Evolutionary conservation across 2,888 invertebrate genomes (phyloP).

Genomic region (Dicranocentrus wangi): DNA sequence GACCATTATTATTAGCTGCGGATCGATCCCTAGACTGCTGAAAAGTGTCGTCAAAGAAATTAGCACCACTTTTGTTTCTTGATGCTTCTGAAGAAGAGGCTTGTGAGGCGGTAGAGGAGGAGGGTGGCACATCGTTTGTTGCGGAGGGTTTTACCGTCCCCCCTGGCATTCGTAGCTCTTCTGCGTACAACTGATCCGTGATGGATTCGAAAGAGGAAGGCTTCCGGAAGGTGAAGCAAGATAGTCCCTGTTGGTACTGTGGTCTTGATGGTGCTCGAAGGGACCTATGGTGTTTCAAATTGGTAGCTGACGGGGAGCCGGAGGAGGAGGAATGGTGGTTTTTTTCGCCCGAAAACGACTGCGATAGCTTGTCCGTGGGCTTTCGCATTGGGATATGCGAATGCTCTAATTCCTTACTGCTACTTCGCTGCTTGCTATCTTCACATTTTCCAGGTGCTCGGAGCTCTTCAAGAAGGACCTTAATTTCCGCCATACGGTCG

Average conservation of each 20-base stretch:
- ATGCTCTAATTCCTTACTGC: background rate
- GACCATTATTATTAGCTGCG: background rate
- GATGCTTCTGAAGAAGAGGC: constrained; percentile 1
- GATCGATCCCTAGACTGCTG: background rate
- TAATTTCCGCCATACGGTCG: constrained; percentile 70
- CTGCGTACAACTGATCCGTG: constrained; percentile 65
- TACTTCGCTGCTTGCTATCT: constrained; percentile 3
- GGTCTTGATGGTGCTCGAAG: constrained; percentile 69
- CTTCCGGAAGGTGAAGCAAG: constrained; percentile 72
- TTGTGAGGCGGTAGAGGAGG: background rate
- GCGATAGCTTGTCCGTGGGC: constrained; percentile 9
- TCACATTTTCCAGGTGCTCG: constrained; percentile 61
- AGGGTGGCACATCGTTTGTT: background rate
- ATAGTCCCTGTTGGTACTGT: constrained; percentile 69
- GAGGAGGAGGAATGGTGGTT: background rate
- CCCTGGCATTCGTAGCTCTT: constrained; percentile 35
- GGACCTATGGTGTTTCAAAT: constrained; percentile 70
- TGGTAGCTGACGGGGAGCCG: constrained; percentile 6
- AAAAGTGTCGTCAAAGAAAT: constrained; percentile 10
- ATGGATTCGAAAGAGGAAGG: constrained; percentile 71
- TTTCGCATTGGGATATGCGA: constrained; percentile 39
- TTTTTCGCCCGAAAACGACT: constrained; percentile 18
- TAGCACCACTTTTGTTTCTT: constrained; percentile 11
- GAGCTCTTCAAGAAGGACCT: constrained; percentile 69
- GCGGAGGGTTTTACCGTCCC: too few relatives aligned